Percentiles rank a stretch among this genome's conserved stretches.
phyloP scores from a whole-genome alignment of 1,140 invertebrate genomes.

The Plodia interpunctella region DNA sequence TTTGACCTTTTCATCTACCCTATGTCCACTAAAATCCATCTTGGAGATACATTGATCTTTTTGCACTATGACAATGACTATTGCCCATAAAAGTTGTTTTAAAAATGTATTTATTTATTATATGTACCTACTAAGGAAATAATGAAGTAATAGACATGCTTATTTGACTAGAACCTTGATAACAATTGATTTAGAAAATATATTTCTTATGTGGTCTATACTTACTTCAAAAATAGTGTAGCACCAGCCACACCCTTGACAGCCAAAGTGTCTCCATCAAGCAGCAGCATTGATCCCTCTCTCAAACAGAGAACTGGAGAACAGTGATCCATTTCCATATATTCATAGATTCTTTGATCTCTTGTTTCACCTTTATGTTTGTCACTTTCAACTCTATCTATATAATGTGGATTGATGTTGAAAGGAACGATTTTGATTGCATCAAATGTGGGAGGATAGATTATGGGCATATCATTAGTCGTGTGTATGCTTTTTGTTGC shows the following conservation, averaged over 20 bases:
- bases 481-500: conserved; percentile 87
- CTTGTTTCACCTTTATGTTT: conserved; percentile 87
- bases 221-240: conserved; percentile 82
- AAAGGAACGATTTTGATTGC: conserved; percentile 87
- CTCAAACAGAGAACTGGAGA: conserved; percentile 82
- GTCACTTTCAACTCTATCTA: conserved; percentile 80
- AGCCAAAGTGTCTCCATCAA: conserved; percentile 78
- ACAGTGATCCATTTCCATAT: conserved; percentile 77
- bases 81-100: too few relatives aligned
- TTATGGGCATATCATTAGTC: conserved; percentile 93
- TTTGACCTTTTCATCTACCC: too few relatives aligned
- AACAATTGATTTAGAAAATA: too few relatives aligned
- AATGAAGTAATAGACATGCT: too few relatives aligned
- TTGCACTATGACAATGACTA: too few relatives aligned
- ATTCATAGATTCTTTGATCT: conserved; percentile 84
- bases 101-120: too few relatives aligned
- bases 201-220: conserved; percentile 2
- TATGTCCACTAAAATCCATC: too few relatives aligned
- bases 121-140: too few relatives aligned
- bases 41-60: too few relatives aligned
- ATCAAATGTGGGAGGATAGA: conserved; percentile 85
- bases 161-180: too few relatives aligned
- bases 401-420: conserved; percentile 92
- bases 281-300: conserved; percentile 83
- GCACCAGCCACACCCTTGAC: conserved; percentile 81